Evolutionary conservation across 1,140 invertebrate genomes (phyloP).

Genomic region (Popillia japonica): DNA sequence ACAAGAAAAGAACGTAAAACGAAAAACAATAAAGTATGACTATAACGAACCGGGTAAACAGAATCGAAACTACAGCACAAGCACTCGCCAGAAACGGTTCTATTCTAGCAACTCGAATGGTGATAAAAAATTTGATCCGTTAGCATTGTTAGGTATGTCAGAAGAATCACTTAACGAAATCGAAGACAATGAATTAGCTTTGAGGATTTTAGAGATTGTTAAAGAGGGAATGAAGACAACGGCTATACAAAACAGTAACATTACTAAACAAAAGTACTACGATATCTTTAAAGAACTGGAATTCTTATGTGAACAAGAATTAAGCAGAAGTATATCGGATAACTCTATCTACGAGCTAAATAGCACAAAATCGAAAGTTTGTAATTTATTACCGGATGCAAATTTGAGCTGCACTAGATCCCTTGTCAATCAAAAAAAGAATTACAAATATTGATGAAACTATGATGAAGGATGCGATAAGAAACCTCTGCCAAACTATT

Average conservation of each 20-base stretch:
- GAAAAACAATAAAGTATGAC: neutral
- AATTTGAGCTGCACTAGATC: neutral
- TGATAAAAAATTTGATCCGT: neutral
- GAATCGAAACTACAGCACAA: neutral
- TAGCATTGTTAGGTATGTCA: neutral
- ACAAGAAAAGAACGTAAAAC: conserved; percentile 33
- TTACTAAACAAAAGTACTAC: neutral
- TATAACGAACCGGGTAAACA: neutral
- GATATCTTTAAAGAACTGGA: conserved; percentile 26
- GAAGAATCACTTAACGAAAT: conserved; percentile 11
- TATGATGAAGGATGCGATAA: conserved; percentile 27
- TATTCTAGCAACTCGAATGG: neutral
- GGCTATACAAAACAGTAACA: neutral
- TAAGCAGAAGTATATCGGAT: conserved; percentile 6
- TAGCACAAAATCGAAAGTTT: neutral
- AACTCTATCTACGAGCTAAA: neutral
- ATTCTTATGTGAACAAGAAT: conserved; percentile 21
- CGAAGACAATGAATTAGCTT: conserved; percentile 31
- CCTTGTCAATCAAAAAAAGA: neutral
- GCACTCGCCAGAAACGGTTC: neutral
- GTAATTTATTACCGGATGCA: neutral
- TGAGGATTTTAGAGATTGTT: neutral
- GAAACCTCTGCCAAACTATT: neutral
- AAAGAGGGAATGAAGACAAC: conserved; percentile 18
- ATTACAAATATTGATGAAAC: neutral